phyloP scores from a whole-genome alignment of 2,113 vertebrate genomes.

The Laticauda colubrina region DNA sequence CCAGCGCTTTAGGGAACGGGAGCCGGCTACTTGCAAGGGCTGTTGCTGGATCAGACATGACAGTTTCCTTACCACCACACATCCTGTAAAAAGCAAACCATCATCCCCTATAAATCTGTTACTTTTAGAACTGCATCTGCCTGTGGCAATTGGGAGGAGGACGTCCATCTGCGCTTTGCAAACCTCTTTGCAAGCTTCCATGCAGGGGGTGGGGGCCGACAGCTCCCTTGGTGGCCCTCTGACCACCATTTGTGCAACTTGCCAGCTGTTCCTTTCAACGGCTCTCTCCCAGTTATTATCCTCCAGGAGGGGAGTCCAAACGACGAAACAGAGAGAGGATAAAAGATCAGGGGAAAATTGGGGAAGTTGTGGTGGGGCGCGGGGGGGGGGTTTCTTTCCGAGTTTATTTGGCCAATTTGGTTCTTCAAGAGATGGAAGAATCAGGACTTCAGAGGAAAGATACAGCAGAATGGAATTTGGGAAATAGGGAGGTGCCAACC shows the following conservation, averaged over 20 bases:
- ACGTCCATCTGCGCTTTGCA: constrained; percentile 49
- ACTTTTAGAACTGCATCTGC: constrained; percentile 38
- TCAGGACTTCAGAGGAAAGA: not conserved
- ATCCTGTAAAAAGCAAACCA: not conserved
- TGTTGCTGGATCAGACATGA: constrained; percentile 3
- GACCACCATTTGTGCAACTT: constrained; percentile 47
- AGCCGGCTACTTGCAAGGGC: not conserved
- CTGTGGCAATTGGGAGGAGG: constrained; percentile 33
- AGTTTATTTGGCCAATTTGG: constrained; percentile 11
- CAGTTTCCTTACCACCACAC: not conserved
- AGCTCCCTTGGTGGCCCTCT: constrained; percentile 20
- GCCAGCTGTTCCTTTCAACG: constrained; percentile 48
- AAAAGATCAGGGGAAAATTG: not conserved
- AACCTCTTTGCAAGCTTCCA: constrained; percentile 41
- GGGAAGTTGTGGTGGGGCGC: not conserved
- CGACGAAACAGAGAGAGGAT: constrained; percentile 15
- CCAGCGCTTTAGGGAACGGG: not conserved
- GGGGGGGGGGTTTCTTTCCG: not conserved
- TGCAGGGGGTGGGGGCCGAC: constrained; percentile 22
- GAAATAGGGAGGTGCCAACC: not conserved
- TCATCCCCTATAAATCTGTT: constrained; percentile 17
- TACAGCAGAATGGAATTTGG: not conserved
- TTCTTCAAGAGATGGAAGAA: constrained; percentile 34
- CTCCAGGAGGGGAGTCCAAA: constrained; percentile 18
- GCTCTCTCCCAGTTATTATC: constrained; percentile 29